A percentile compares a stretch with the other conserved stretches of the same genome.
phyloP scores from a whole-genome alignment of 2,797 vertebrate species.

The Rhabdophis nuchalis region DNA sequence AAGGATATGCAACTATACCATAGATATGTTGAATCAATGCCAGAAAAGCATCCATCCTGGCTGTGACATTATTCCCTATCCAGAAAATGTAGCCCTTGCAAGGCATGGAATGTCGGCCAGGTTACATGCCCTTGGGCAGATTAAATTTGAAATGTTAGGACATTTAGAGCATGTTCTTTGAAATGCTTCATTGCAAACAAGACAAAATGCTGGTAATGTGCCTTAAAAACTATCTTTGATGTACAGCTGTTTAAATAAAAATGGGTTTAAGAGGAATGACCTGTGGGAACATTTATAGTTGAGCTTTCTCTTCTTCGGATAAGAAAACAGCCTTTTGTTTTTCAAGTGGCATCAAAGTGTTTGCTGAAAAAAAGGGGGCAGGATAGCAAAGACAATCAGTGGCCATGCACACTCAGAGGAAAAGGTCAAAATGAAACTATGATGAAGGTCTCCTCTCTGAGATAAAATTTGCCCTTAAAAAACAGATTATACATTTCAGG shows the following conservation, averaged over 20 bases:
- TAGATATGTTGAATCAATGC: not conserved
- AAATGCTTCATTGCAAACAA: constrained; percentile 46
- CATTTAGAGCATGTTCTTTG: constrained; percentile 41
- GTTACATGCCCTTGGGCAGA: constrained; percentile 20
- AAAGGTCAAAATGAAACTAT: not conserved
- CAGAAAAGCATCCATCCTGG: constrained; percentile 11
- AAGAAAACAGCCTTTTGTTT: constrained; percentile 49
- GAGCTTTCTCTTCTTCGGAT: constrained; percentile 54
- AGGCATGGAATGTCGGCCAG: constrained; percentile 33
- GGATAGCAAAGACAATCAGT: not conserved
- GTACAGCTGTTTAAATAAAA: constrained; percentile 67
- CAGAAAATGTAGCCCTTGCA: constrained; percentile 18
- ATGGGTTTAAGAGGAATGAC: constrained; percentile 48
- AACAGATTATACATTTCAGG: not conserved
- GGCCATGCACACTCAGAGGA: not conserved
- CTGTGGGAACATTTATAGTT: constrained; percentile 54
- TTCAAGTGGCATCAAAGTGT: constrained; percentile 31
- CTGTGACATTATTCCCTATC: constrained; percentile 28
- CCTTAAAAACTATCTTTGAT: constrained; percentile 29
- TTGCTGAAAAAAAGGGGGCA: constrained; percentile 3
- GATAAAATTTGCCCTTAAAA: not conserved
- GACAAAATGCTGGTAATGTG: constrained; percentile 34
- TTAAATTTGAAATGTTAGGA: constrained; percentile 55
- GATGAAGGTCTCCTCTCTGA: not conserved
- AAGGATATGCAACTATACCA: not conserved